A percentile compares a stretch with the other conserved stretches of the same genome.
phyloP scores from a whole-genome alignment of 2,113 vertebrate species.

The Pteropus alecto region DNA sequence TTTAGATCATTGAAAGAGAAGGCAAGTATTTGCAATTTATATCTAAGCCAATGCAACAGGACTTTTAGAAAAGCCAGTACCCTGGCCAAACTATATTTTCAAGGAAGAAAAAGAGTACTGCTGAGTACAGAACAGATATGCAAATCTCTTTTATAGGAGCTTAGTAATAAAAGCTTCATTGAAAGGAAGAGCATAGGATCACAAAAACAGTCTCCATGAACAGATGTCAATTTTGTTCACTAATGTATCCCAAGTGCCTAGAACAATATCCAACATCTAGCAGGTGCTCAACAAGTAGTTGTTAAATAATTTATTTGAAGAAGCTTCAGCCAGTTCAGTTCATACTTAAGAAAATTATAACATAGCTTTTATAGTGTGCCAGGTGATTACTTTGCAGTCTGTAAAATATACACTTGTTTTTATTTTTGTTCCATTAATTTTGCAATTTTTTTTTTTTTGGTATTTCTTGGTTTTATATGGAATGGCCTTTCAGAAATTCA shows the following conservation, averaged over 20 bases:
- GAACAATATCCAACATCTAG: not conserved
- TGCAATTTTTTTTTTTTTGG: not conserved
- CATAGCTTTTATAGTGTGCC: not conserved
- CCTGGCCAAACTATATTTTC: not conserved
- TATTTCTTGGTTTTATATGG: not conserved
- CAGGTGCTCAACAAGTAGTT: not conserved
- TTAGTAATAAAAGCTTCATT: not conserved
- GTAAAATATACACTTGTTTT: not conserved
- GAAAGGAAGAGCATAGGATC: not conserved
- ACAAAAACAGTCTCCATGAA: not conserved
- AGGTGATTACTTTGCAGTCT: not conserved
- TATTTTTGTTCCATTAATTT: not conserved
- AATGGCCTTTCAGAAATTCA: not conserved
- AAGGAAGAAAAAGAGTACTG: not conserved
- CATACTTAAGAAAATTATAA: not conserved
- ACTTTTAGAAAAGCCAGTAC: not conserved
- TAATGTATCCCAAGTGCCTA: not conserved
- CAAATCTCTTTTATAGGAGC: not conserved
- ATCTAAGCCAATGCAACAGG: not conserved
- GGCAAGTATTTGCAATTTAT: not conserved
- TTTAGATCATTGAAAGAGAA: not conserved
- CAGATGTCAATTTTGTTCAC: not conserved
- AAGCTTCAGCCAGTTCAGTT: not conserved
- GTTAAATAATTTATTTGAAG: not conserved
- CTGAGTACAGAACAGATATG: not conserved